A percentile compares a stretch with the other conserved stretches of the same genome.
Evolutionary conservation across 2,888 invertebrate genomes (phyloP).

Genomic region (Drosophila ustulata): DNA sequence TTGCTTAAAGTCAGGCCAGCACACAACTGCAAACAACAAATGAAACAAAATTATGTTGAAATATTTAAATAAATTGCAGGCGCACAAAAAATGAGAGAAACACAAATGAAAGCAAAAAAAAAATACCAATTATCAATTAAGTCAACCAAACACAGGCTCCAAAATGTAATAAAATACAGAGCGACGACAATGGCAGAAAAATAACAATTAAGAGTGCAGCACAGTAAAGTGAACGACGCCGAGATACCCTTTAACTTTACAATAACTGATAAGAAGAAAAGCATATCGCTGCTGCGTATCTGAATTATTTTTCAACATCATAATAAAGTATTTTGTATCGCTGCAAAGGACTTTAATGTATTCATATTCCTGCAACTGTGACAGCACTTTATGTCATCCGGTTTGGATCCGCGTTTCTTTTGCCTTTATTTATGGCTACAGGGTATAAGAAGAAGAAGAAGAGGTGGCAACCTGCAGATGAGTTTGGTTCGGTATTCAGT

Average conservation of each 20-base stretch:
- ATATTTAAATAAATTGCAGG: constrained; percentile 71
- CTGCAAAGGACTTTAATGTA: not conserved
- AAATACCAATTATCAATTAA: constrained; percentile 82
- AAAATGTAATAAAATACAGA: constrained; percentile 70
- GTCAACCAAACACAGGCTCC: constrained; percentile 69
- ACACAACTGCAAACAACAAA: constrained; percentile 42
- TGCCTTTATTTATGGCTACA: constrained; percentile 6
- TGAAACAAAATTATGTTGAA: constrained; percentile 75
- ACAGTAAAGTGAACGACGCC: not conserved
- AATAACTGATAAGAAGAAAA: too few relatives aligned
- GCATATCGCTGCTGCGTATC: too few relatives aligned
- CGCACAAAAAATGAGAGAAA: constrained; percentile 13
- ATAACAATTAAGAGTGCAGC: constrained; percentile 39
- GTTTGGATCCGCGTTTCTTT: not conserved
- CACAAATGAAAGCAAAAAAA: constrained; percentile 23
- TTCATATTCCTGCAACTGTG: not conserved
- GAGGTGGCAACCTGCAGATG: constrained; percentile 29
- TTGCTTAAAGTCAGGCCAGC: constrained; percentile 39
- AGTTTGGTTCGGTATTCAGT: constrained; percentile 45
- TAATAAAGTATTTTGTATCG: not conserved
- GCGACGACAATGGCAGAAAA: constrained; percentile 48
- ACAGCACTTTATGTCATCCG: constrained; percentile 4
- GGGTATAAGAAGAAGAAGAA: constrained; percentile 35
- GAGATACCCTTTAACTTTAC: constrained; percentile 4
- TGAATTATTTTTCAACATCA: not conserved